Conservation (phyloP, 1,140 invertebrate genomes). For the Grapholita molesta region DNA sequence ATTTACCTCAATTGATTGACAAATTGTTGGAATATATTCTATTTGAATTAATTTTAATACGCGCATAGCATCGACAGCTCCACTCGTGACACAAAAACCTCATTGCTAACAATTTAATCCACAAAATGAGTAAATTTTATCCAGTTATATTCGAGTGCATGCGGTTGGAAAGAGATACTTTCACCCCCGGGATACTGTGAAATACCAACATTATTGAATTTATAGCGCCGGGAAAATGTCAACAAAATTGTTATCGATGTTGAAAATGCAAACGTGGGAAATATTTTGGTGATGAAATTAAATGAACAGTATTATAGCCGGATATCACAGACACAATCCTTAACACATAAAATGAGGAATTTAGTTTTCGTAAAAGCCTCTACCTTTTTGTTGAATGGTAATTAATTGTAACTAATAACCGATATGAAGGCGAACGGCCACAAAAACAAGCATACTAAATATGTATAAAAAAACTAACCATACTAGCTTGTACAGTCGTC, state of each 20-base stretch:
- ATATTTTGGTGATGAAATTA: too few species aligned
- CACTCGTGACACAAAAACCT: background rate
- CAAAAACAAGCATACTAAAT: too few species aligned
- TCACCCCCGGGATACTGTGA: background rate
- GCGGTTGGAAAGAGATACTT: background rate
- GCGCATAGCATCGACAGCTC: background rate
- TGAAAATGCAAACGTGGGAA: background rate
- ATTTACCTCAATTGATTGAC: background rate
- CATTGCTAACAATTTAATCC: background rate
- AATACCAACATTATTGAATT: slow-evolving; percentile 10
- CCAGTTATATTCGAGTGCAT: background rate
- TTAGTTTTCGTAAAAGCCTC: too few species aligned
- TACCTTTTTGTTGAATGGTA: too few species aligned
- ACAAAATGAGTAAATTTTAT: background rate
- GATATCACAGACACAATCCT: too few species aligned
- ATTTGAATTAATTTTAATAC: background rate
- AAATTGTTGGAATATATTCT: background rate
- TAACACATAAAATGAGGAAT: too few species aligned
- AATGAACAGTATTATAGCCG: too few species aligned
- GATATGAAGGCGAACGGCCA: too few species aligned
- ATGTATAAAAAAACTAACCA: too few species aligned
- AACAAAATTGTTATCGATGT: background rate
- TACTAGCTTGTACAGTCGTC: too few species aligned
- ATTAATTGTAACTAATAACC: too few species aligned
- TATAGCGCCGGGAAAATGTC: background rate